Evolutionary conservation across 1,140 invertebrate species (phyloP).

Genomic region (Drosophila quadrilineata): DNA sequence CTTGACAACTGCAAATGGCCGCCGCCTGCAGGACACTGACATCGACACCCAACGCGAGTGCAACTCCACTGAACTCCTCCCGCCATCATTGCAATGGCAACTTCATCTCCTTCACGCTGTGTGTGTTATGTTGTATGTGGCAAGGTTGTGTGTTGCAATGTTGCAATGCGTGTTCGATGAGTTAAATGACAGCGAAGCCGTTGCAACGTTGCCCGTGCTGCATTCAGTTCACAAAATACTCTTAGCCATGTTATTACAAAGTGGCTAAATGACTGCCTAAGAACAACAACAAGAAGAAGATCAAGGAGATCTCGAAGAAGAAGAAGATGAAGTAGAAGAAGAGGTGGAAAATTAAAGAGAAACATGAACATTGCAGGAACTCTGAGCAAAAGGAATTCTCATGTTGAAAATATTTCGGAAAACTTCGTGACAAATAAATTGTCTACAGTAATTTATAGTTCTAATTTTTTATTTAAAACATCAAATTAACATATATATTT

Average conservation of each 20-base stretch:
- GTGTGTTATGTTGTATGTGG: neutral
- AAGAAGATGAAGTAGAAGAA: no score
- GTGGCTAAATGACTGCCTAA: constrained; percentile 58
- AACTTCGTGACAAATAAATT: no score
- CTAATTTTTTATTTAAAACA: no score
- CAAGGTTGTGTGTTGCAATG: no score
- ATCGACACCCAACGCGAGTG: constrained; percentile 49
- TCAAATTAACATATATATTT: no score
- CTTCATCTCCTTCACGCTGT: neutral
- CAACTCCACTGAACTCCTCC: no score
- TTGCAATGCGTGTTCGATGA: constrained; percentile 81
- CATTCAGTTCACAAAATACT: constrained; percentile 72
- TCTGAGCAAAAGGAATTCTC: no score
- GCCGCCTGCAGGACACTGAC: constrained; percentile 74
- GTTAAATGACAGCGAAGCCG: constrained; percentile 70
- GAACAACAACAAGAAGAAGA: neutral
- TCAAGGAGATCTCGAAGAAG: neutral
- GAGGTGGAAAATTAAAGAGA: no score
- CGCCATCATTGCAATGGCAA: no score
- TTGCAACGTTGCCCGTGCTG: neutral
- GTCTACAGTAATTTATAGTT: no score
- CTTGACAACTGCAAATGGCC: constrained; percentile 54
- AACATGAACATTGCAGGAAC: no score
- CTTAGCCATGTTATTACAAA: constrained; percentile 77
- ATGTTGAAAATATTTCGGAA: no score